Evolutionary conservation across 2,888 invertebrate species (phyloP), one percentile per base, ranked within the genome.

Genomic region (Caenorhabditis sp.): DNA sequence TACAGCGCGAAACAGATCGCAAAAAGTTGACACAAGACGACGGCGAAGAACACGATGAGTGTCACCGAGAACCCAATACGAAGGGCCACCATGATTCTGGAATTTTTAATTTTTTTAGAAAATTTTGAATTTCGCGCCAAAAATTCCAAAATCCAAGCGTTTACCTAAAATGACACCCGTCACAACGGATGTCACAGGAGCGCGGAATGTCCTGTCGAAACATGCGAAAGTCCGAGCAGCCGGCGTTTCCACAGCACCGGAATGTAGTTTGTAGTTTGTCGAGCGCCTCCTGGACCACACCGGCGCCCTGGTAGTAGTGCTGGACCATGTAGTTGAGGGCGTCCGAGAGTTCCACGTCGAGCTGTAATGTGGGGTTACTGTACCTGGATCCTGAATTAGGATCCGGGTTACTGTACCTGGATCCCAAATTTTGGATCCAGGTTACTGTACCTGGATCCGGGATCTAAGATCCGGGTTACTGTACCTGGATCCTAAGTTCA

Each of bases 321-420:
- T 92, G 92, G 7, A 91, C 91, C 92, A 92, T 92, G 82, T 91
- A 92, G 59, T 89, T 90, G 19, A 92, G 69, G 1, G 92, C 92
- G 73, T 92, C 92, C 0, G 90, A 88, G 16, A 92, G 26, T 59
- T 92, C 92, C 51, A 91, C 90, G 61, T 92, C 91, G n/a, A 92
- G 88, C 91, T 91, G 76, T 41, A 87, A 54, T 58, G 44, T 38
- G 61, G 24, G 41, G 24, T 6, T 31, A n/a, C n/a, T n/a, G n/a
- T n/a, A n/a, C 31, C 31, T 31, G 31, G 31, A 31, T n/a, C n/a
- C n/a, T n/a, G n/a, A n/a, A n/a, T n/a, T n/a, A n/a, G n/a, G n/a
- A n/a, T n/a, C n/a, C n/a, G n/a, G n/a, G n/a, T n/a, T n/a, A n/a
- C n/a, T n/a, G n/a, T n/a, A n/a, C 31, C 31, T 31, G 31, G 31